These are phyloP conservation scores for Heliconius aoede DNA, from an alignment of 2,888 invertebrate species.

Conservation along the genomic window DNA sequence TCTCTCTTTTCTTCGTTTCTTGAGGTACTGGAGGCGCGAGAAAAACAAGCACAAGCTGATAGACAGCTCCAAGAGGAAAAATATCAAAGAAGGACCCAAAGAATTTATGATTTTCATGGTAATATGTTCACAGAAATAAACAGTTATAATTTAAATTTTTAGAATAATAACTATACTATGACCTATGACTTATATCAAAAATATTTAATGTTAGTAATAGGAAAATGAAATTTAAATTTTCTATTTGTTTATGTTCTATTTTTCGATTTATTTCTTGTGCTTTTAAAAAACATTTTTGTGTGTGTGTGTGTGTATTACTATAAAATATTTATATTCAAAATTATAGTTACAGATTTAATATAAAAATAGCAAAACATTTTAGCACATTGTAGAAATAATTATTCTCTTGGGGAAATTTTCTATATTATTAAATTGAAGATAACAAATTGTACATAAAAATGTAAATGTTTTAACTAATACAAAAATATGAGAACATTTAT, in stretches of 20 bases:
- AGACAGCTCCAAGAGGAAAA: slow-evolving; percentile 76
- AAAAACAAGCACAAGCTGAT: slow-evolving; percentile 69
- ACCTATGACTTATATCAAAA: too few relatives aligned
- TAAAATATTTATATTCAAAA: not conserved
- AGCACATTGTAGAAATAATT: too few relatives aligned
- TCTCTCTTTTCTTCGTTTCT: slow-evolving; percentile 75
- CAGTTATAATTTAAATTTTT: not conserved
- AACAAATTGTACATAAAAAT: not conserved
- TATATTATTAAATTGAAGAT: too few relatives aligned
- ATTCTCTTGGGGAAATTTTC: too few relatives aligned
- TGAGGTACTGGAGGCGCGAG: slow-evolving; percentile 72
- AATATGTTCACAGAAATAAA: slow-evolving; percentile 42
- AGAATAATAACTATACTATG: not conserved
- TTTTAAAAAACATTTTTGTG: too few relatives aligned
- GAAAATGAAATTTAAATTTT: too few relatives aligned
- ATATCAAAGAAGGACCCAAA: slow-evolving; percentile 73
- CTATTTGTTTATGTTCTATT: not conserved
- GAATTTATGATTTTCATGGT: slow-evolving; percentile 79
- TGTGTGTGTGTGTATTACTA: too few relatives aligned
- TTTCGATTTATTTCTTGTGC: too few relatives aligned
- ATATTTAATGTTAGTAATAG: too few relatives aligned
- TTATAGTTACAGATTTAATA: not conserved
- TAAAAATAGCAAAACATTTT: too few relatives aligned
- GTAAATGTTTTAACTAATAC: not conserved
- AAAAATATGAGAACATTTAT: not conserved